Conservation (phyloP, 2,888 invertebrate species). For the Diaprepes abbreviatus region DNA sequence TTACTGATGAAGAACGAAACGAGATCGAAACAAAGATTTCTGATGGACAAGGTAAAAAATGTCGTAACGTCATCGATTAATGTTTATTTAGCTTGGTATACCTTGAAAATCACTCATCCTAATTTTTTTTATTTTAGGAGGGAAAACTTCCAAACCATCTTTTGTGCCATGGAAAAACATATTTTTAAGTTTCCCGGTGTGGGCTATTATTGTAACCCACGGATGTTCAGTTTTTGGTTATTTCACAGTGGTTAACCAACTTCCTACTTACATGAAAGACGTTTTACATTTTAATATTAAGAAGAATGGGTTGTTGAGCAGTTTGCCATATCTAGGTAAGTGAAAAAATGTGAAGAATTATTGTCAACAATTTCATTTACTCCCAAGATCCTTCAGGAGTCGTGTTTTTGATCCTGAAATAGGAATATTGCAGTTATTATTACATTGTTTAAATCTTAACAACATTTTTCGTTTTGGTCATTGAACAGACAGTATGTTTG, state of each 20-base stretch:
- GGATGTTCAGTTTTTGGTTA: conserved; percentile 89
- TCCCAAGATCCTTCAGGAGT: no score
- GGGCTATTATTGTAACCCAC: conserved; percentile 89
- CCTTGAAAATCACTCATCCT: no score
- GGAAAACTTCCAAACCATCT: conserved; percentile 62
- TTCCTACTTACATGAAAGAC: conserved; percentile 88
- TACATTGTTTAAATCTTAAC: no score
- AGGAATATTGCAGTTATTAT: no score
- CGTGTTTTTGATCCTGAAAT: no score
- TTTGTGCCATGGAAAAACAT: conserved; percentile 83
- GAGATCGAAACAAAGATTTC: conserved; percentile 79
- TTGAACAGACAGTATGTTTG: no score
- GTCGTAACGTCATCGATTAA: background rate
- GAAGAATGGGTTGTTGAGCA: conserved; percentile 87
- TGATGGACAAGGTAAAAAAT: conserved; percentile 55
- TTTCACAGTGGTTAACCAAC: conserved; percentile 89
- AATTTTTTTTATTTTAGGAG: conserved; percentile 44
- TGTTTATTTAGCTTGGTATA: no score
- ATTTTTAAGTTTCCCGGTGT: conserved; percentile 81
- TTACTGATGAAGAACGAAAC: conserved; percentile 77
- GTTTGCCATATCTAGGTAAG: conserved; percentile 85
- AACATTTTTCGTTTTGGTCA: no score
- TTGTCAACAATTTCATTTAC: no score
- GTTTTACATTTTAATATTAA: conserved; percentile 85
- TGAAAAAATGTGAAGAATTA: no score